These are phyloP conservation scores for Sebastes steindachneri DNA, from an alignment of 2,797 vertebrate species.

Conservation along the genomic window DNA sequence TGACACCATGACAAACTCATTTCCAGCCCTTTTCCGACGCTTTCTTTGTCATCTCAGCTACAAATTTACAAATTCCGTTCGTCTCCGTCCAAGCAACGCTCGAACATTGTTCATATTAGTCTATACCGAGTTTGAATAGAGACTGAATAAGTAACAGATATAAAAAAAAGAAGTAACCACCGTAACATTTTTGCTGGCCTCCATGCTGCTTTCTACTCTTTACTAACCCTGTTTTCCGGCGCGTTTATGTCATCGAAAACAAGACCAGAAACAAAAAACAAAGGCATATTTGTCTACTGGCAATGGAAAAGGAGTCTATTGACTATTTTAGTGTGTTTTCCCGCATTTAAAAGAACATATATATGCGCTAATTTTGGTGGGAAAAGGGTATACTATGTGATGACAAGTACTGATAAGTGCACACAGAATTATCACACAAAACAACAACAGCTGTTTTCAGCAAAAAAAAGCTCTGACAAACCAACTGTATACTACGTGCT, in stretches of 20 bases:
- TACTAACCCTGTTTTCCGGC: background rate
- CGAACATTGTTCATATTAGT: background rate
- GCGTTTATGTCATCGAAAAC: background rate
- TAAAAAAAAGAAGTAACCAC: background rate
- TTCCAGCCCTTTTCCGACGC: background rate
- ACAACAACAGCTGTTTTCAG: background rate
- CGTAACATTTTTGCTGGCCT: background rate
- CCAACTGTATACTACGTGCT: background rate
- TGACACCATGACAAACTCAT: background rate
- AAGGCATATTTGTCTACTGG: background rate
- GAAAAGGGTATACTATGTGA: background rate
- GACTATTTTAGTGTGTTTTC: accelerated
- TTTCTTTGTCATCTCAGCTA: background rate
- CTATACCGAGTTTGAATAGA: background rate
- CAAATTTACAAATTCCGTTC: background rate
- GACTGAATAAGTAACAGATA: background rate
- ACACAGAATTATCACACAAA: background rate
- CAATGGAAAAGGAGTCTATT: no score
- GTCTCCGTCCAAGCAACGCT: background rate
- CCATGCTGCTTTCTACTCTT: background rate
- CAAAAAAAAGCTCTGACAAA: background rate
- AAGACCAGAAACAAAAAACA: background rate
- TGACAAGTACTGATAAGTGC: background rate
- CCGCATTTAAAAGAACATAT: no score
- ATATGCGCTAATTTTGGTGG: accelerated